Conservation (phyloP, 2,113 vertebrate genomes). For the Baryphthengus martii region DNA sequence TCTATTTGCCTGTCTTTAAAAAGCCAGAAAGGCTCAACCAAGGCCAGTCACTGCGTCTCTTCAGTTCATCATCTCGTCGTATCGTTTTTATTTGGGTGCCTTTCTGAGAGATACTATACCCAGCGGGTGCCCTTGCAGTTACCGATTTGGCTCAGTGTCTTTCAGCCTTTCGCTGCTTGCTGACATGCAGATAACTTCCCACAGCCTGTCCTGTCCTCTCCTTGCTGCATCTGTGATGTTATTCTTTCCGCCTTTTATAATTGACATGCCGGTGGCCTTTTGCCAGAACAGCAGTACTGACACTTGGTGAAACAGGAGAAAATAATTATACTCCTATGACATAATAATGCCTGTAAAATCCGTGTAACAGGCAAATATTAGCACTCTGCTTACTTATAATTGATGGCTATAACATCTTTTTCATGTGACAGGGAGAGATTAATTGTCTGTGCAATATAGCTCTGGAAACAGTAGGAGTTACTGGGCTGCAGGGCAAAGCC, state of each 20-base stretch:
- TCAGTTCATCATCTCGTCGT: neutral
- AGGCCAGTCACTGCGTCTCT: neutral
- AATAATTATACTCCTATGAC: neutral
- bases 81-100: neutral
- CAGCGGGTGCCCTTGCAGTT: neutral
- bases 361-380: neutral
- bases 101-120: neutral
- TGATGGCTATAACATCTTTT: neutral
- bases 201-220: neutral
- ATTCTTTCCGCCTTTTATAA: neutral
- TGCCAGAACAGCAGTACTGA: neutral
- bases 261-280: neutral
- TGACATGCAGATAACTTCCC: neutral
- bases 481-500: neutral
- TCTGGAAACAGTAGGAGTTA: neutral
- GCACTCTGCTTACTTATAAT: neutral
- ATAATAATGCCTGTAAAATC: neutral
- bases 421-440: neutral
- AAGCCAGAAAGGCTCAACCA: too few relatives aligned
- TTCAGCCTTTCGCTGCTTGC: neutral
- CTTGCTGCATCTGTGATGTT: neutral
- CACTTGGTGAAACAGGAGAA: neutral
- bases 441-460: neutral
- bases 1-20: too few relatives aligned
- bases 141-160: neutral